Evolutionary conservation across 2,888 invertebrate genomes (phyloP), one percentile per base, ranked within the genome.

Genomic region (Scotopteryx bipunctaria): DNA sequence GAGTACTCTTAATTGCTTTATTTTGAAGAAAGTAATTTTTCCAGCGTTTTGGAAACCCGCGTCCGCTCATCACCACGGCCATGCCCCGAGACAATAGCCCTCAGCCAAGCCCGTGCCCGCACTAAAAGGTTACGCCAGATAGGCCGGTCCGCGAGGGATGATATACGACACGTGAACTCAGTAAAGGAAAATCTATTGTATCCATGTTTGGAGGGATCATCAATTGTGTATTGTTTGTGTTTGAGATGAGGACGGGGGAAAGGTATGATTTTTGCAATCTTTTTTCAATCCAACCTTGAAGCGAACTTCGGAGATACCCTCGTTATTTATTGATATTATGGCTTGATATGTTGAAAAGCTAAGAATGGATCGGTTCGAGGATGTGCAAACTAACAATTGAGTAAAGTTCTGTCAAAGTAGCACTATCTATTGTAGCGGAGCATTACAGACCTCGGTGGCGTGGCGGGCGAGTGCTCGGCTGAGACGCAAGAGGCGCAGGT

Each of bases 71-170:
- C 14, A 32, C 32, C 8, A 14, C 23, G 40, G 11, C 27, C 40
- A 14, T 4, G 29, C 29, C 13, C 31, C 9, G 19, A 16, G 23
- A 43, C 43, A 43, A 33, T 43, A 32, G 21, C 43, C 32, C 36
- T 36, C 13, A 29, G 14, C 37, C 29, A n/a, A 37, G 21, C 29
- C 48, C 54, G 55, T 51, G 21, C 29, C 48, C 54, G 55, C 49
- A 51, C 54, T 42, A 55, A 57, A 56, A 59, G 45, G 54, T 62
- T 57, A 61, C 55, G 33, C 33, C 35, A 45, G 54, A 47, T 41
- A 50, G 54, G 44, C 50, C 25, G 11, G 47, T 27, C 36, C 43
- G 44, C 55, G 36, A 11, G 47, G 35, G 36, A 19, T 35, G 49
- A 43, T 49, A 50, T 19, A 50, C 50, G 42, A 38, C 44, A 33